Evolutionary conservation across 2,888 invertebrate species (phyloP).

Genomic region (Odontocerum albicorne): DNA sequence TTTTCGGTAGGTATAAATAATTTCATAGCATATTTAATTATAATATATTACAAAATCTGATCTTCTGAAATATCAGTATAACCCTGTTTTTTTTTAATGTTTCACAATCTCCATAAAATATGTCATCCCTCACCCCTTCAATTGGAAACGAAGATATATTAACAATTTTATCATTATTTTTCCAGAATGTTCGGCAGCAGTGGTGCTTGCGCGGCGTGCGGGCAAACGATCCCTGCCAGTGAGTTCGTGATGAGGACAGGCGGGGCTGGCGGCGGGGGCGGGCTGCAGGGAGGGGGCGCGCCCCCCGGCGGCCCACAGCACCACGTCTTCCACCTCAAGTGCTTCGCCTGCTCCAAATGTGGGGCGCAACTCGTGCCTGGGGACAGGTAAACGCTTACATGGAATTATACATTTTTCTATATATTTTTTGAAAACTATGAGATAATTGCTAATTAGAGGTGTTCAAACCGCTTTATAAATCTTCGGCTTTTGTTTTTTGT

Average conservation of each 20-base stretch:
- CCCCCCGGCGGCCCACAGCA: conserved; percentile 55
- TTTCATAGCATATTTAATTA: too few species aligned
- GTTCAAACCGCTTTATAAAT: too few species aligned
- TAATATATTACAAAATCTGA: too few species aligned
- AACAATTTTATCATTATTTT: conserved; percentile 37
- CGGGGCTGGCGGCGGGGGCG: conserved; percentile 45
- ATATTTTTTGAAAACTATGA: too few species aligned
- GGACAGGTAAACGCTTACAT: too few species aligned
- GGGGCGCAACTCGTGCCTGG: conserved; percentile 86
- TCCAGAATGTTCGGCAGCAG: conserved; percentile 88
- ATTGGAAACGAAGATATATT: too few species aligned
- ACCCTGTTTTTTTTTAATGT: background rate
- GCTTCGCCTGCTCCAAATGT: conserved; percentile 94
- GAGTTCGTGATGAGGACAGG: conserved; percentile 91
- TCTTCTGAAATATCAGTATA: too few species aligned
- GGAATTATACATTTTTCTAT: too few species aligned
- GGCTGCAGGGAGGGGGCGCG: conserved; percentile 35
- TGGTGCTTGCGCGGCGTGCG: conserved; percentile 90
- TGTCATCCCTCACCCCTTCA: background rate
- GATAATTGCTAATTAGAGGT: too few species aligned
- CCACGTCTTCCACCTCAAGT: conserved; percentile 92
- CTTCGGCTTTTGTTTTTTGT: too few species aligned
- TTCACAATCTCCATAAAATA: conserved; percentile 12
- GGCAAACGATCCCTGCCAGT: conserved; percentile 88
- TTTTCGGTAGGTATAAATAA: too few species aligned